These are phyloP conservation scores for Antechinus flavipes DNA, from an alignment of 2,113 vertebrate genomes.

Conservation along the genomic window DNA sequence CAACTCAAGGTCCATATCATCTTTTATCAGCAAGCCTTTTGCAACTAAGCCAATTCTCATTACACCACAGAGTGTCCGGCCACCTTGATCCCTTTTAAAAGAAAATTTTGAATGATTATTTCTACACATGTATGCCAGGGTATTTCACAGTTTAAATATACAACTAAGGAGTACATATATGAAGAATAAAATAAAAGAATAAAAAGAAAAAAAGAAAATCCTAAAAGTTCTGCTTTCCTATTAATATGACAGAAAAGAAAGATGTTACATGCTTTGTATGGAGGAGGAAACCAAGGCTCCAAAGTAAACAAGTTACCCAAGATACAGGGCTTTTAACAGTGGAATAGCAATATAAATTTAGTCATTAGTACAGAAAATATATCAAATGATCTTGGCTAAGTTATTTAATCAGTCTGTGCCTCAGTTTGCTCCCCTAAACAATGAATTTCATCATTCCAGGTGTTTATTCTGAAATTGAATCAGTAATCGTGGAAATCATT, in stretches of 20 bases:
- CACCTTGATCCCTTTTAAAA: slow-evolving; percentile 92
- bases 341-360: not conserved
- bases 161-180: slow-evolving; percentile 33
- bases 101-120: slow-evolving; percentile 70
- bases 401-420: not conserved
- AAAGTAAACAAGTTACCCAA: not conserved
- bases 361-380: not conserved
- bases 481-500: not conserved
- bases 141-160: slow-evolving; percentile 43
- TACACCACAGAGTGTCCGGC: slow-evolving; percentile 95
- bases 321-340: not conserved
- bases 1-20: slow-evolving; percentile 98
- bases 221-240: not conserved
- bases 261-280: not conserved
- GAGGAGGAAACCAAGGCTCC: not conserved
- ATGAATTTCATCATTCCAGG: not conserved
- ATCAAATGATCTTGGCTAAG: not conserved
- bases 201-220: not conserved
- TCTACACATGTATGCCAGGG: slow-evolving; percentile 29
- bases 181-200: too few species aligned
- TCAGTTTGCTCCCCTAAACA: not conserved
- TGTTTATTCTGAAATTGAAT: not conserved
- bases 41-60: slow-evolving; percentile 98
- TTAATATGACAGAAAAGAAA: not conserved
- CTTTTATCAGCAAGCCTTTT: slow-evolving; percentile 98